Conservation (phyloP, 2,888 invertebrate genomes). For the Hemithea aestivaria region DNA sequence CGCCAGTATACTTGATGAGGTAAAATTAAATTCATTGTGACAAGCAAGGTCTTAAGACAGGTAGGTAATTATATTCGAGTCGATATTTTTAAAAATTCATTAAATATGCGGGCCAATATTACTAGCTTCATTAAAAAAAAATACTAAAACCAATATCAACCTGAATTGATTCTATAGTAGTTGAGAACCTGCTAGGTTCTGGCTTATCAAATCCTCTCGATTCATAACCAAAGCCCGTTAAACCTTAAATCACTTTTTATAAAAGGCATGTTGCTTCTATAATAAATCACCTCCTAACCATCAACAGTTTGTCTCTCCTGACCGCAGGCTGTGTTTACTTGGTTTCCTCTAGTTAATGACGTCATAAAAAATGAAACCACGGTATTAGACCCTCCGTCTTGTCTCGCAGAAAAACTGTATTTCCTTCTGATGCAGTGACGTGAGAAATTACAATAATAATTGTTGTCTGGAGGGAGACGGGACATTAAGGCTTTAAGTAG, state of each 20-base stretch:
- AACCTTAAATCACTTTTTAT: neutral
- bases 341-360: conserved; percentile 70
- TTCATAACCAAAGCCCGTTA: too few relatives aligned
- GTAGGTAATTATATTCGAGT: too few relatives aligned
- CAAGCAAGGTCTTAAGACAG: too few relatives aligned
- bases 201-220: too few relatives aligned
- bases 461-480: conserved; percentile 25
- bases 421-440: conserved; percentile 52
- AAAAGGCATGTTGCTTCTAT: neutral
- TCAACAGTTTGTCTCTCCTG: conserved; percentile 55
- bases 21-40: too few relatives aligned
- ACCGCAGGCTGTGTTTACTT: conserved; percentile 64
- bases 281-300: conserved; percentile 40
- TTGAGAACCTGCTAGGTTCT: too few relatives aligned
- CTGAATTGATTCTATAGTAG: too few relatives aligned
- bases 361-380: conserved; percentile 59
- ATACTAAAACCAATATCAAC: too few relatives aligned
- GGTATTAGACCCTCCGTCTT: conserved; percentile 43
- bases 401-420: conserved; percentile 51
- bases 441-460: conserved; percentile 56
- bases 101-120: too few relatives aligned
- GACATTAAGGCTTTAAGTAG: neutral
- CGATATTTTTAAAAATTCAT: too few relatives aligned
- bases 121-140: too few relatives aligned
- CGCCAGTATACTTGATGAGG: neutral